A percentile compares a stretch with the other conserved stretches of the same genome.
phyloP scores from a whole-genome alignment of 2,797 vertebrate species.

The Neostethus bicornis region DNA sequence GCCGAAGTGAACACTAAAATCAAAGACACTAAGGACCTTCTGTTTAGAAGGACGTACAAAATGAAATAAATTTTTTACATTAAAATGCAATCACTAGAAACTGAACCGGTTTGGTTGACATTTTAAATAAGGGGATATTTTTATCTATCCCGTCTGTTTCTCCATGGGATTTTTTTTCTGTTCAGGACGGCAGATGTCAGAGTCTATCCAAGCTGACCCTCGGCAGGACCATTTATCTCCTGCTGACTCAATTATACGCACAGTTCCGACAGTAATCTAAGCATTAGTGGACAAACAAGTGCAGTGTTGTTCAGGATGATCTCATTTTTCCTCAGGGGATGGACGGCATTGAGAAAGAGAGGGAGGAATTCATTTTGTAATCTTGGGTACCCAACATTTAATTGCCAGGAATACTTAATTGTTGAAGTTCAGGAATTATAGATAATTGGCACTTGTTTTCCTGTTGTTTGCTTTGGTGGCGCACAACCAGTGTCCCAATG shows the following conservation, averaged over 20 bases:
- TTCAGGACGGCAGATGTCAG: not conserved
- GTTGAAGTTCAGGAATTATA: not conserved
- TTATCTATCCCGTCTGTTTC: slow-evolving; percentile 4
- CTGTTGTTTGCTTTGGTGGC: not conserved
- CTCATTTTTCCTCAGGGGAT: slow-evolving; percentile 18
- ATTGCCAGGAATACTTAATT: slow-evolving; percentile 7
- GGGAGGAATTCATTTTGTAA: not conserved
- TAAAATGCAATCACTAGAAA: slow-evolving; percentile 6
- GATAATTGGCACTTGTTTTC: not conserved
- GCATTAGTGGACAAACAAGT: slow-evolving; percentile 32
- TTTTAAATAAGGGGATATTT: slow-evolving; percentile 22
- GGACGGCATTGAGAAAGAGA: slow-evolving; percentile 15
- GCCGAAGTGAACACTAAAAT: slow-evolving; percentile 14
- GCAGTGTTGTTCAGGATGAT: slow-evolving; percentile 26
- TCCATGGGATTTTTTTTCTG: not conserved
- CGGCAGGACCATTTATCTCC: slow-evolving; percentile 26
- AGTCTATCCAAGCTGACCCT: slow-evolving; percentile 1
- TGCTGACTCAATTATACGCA: slow-evolving; percentile 16
- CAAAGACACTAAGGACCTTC: not conserved
- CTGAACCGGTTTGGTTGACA: slow-evolving; percentile 11
- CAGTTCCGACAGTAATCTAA: slow-evolving; percentile 23
- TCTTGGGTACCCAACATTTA: not conserved
- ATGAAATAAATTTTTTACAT: not conserved
- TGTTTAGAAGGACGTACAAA: slow-evolving; percentile 9
- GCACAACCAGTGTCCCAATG: too few relatives aligned